Evolutionary conservation across 1,140 invertebrate genomes (phyloP).

Genomic region (Paralvinella palmiformis): DNA sequence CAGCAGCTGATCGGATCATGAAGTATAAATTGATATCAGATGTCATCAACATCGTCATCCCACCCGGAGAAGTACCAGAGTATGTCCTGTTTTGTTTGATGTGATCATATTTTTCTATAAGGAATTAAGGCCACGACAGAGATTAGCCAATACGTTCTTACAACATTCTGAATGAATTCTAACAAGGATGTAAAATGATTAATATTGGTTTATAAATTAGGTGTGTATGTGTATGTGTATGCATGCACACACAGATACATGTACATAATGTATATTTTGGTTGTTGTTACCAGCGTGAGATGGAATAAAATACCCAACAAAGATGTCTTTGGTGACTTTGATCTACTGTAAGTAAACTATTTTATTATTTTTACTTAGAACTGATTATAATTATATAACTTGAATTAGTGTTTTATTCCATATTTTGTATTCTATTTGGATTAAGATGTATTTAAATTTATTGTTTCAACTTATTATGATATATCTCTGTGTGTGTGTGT

Average conservation of each 20-base stretch:
- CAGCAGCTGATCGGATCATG: constrained; percentile 88
- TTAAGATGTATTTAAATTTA: background rate
- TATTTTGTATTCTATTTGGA: background rate
- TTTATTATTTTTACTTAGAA: background rate
- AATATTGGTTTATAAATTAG: background rate
- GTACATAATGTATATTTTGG: constrained; percentile 4
- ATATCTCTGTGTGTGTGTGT: no score
- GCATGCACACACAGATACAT: background rate
- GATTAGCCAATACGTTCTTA: background rate
- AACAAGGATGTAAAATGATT: background rate
- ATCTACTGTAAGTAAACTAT: constrained; percentile 66
- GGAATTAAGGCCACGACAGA: background rate
- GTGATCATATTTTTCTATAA: background rate
- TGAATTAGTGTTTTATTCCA: no score
- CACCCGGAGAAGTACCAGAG: constrained; percentile 82
- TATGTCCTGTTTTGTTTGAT: constrained; percentile 26
- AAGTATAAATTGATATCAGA: constrained; percentile 95
- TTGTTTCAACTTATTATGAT: constrained; percentile 11
- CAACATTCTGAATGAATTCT: no score
- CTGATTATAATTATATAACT: background rate
- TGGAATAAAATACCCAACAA: constrained; percentile 81
- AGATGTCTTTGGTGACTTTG: constrained; percentile 80
- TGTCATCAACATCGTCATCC: constrained; percentile 83
- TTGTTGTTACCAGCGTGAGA: constrained; percentile 58
- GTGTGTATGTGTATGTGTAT: background rate